Evolutionary conservation across 2,888 invertebrate genomes (phyloP).

Genomic region (Maniola hyperantus): DNA sequence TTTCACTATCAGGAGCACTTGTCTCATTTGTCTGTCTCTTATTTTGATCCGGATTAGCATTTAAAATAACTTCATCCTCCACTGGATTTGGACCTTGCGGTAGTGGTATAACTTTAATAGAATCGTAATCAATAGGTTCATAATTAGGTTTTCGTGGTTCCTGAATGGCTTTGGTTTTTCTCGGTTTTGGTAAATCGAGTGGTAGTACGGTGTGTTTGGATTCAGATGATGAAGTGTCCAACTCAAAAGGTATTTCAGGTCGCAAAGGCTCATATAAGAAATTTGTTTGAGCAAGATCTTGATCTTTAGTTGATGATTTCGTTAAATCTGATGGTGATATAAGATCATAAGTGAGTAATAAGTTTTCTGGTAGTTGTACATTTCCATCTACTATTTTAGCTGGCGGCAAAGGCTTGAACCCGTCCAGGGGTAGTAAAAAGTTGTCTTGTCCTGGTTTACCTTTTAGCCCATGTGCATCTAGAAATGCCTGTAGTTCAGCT

Average conservation of each 20-base stretch:
- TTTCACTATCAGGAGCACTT: slow-evolving; percentile 42
- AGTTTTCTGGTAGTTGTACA: slow-evolving; percentile 72
- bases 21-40: slow-evolving; percentile 63
- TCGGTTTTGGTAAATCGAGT: slow-evolving; percentile 62
- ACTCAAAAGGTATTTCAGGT: slow-evolving; percentile 66
- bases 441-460: slow-evolving; percentile 66
- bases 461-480: slow-evolving; percentile 69
- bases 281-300: slow-evolving; percentile 53
- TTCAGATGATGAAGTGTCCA: slow-evolving; percentile 72
- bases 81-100: slow-evolving; percentile 65
- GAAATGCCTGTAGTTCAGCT: slow-evolving; percentile 68
- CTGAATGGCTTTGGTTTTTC: slow-evolving; percentile 56
- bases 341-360: slow-evolving; percentile 69
- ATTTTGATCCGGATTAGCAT: slow-evolving; percentile 61
- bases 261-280: slow-evolving; percentile 68
- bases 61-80: slow-evolving; percentile 50
- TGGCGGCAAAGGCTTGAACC: slow-evolving; percentile 74
- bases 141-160: slow-evolving; percentile 50
- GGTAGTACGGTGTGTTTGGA: slow-evolving; percentile 60
- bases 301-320: slow-evolving; percentile 44
- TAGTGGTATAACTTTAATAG: slow-evolving; percentile 72
- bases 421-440: slow-evolving; percentile 71
- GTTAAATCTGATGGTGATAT: slow-evolving; percentile 59
- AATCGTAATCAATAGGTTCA: slow-evolving; percentile 71
- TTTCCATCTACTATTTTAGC: slow-evolving; percentile 66